These are phyloP conservation scores for Pelagia noctiluca DNA, from an alignment of 30 jellyfish, hydroid and myxozoan genomes.

Conservation along the genomic window DNA sequence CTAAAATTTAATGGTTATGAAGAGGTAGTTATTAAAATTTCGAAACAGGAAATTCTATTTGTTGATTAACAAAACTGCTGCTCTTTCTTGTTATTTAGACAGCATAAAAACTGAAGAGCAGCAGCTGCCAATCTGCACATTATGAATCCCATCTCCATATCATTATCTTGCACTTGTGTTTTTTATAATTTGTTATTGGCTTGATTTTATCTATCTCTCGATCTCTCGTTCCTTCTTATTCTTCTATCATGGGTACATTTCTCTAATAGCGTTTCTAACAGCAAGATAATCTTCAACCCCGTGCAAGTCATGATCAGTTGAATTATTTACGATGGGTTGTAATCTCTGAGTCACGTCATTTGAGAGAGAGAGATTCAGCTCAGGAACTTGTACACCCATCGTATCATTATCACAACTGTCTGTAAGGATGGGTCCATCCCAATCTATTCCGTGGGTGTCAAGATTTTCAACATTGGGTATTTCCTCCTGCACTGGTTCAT, in stretches of 20 bases:
- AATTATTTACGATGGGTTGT: conserved; percentile 3
- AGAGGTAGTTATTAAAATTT: no score
- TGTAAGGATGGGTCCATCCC: conserved; percentile 48
- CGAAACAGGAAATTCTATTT: no score
- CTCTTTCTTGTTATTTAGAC: no score
- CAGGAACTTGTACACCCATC: conserved; percentile 29
- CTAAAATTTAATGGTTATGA: no score
- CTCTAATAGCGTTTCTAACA: conserved; percentile 10
- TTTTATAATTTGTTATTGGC: not conserved
- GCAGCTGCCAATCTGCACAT: no score
- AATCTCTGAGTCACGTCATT: not conserved
- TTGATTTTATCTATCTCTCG: conserved; percentile 10
- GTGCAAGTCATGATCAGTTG: conserved; percentile 9
- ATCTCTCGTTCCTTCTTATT: conserved; percentile 10
- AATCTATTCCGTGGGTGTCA: conserved; percentile 38
- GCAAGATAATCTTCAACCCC: conserved; percentile 27
- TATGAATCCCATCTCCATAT: no score
- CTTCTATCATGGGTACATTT: conserved; percentile 14
- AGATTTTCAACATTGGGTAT: not conserved
- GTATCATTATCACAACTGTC: conserved; percentile 11
- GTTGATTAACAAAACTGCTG: no score
- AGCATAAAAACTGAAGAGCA: no score
- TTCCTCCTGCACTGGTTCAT: not conserved
- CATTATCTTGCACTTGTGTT: no score
- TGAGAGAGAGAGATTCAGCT: conserved; percentile 10